A percentile compares a stretch with the other conserved stretches of the same genome.
These are phyloP conservation scores for Eulemur rufifrons DNA, from an alignment of 2,113 vertebrate species.

Conservation along the genomic window DNA sequence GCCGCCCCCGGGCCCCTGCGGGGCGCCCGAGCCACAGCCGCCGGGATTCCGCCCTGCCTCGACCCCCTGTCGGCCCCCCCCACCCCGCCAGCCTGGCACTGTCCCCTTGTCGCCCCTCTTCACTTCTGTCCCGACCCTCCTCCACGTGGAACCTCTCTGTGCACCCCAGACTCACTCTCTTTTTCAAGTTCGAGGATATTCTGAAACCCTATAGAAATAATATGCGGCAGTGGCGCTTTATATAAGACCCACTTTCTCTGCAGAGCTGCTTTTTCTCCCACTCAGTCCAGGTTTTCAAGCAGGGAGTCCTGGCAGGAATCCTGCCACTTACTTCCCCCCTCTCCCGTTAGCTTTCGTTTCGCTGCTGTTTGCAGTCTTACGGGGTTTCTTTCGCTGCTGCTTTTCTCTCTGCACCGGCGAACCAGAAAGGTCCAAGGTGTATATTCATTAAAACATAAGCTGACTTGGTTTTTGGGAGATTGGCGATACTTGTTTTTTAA, in stretches of 20 bases:
- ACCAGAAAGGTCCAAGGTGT: constrained; percentile 35
- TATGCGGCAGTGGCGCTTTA: constrained; percentile 63
- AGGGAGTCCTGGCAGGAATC: constrained; percentile 6
- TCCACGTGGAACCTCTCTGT: constrained; percentile 8
- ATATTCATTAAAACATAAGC: not conserved
- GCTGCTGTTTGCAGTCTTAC: not conserved
- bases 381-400: not conserved
- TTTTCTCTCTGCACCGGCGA: not conserved
- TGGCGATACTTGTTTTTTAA: not conserved
- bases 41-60: not conserved
- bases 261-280: constrained; percentile 37
- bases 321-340: constrained; percentile 9
- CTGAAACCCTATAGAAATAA: not conserved
- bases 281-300: constrained; percentile 40
- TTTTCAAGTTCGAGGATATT: not conserved
- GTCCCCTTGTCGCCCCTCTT: not conserved
- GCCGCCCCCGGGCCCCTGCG: not conserved
- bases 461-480: not conserved
- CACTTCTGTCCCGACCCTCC: not conserved
- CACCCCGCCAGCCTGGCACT: not conserved
- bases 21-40: not conserved
- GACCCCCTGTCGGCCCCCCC: too few species aligned
- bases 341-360: not conserved
- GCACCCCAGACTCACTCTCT: not conserved
- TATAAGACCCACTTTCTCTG: constrained; percentile 60